Evolutionary conservation across 2,888 invertebrate species (phyloP), one percentile per base, ranked within the genome.

Genomic region (Graphium colonna): DNA sequence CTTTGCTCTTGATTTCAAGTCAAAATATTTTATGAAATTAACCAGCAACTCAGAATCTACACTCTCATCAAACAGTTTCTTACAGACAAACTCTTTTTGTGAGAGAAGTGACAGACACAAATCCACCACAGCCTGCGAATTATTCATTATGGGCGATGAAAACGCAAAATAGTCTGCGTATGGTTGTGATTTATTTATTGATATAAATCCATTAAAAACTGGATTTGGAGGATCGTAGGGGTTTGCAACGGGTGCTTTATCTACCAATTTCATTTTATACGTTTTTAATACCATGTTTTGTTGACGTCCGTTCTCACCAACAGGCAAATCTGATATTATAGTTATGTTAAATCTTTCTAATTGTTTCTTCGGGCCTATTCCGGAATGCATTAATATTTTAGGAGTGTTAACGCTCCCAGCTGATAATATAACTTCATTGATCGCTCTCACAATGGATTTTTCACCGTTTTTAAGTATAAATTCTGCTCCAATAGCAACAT

Each of bases 291-390:
- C 33, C 9, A 33, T 33, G 33, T 33, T 33, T 10, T 13, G 12
- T 13, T 42, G 21, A n/a, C 42, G 42, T 13, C 42, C 42, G 5
- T 42, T 42, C 8, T 12, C 13, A 12, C 42, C 42, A 26, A 42
- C 42, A 26, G 42, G 21, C 13, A 42, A 42, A 26, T 42, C 13
- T 10, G 21, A 26, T 26, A 42, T 12, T 12, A 3, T 42, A 10
- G 42, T 26, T 42, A 43, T 43, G 4, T 43, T 43, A 12, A 43
- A 43, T 9, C 10, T 28, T 1, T 43, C 13, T 31, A 43, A 28
- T 7, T 28, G 8, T 31, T 28, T 28, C 10, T 28, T 43, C 3
- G 28, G 28, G 5, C 43, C 28, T 3, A 43, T 36, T 4, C 36
- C 36, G 3, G 36, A 36, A 13, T n/a, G 36, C 36, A 36, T 36